These are phyloP conservation scores for Sycobia sp. DNA, from an alignment of 1,140 invertebrate species.

Conservation along the genomic window DNA sequence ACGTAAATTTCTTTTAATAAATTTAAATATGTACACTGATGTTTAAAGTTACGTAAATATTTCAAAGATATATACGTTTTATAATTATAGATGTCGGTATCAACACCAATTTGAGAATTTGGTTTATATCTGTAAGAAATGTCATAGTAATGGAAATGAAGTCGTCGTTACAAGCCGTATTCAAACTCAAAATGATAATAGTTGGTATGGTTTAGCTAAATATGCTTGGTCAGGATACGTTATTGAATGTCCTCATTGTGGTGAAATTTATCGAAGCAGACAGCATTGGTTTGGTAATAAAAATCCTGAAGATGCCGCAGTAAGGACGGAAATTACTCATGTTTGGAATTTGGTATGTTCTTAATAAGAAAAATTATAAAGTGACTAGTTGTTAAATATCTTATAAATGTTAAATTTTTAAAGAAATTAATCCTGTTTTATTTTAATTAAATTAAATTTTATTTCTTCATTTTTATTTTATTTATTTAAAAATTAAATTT, in stretches of 20 bases:
- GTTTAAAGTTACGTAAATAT: too few relatives aligned
- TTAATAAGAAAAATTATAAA: constrained; percentile 9
- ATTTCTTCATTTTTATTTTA: background rate
- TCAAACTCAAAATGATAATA: constrained; percentile 70
- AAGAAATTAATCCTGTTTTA: too few relatives aligned
- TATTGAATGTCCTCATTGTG: constrained; percentile 81
- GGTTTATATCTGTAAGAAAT: constrained; percentile 74
- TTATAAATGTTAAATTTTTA: too few relatives aligned
- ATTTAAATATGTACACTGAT: too few relatives aligned
- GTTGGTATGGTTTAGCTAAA: constrained; percentile 75
- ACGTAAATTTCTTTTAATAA: too few relatives aligned
- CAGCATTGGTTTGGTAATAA: constrained; percentile 88
- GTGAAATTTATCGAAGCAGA: constrained; percentile 80
- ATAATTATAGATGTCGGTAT: constrained; percentile 65
- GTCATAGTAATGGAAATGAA: constrained; percentile 67
- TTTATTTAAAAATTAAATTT: constrained; percentile 13
- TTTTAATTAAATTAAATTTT: too few relatives aligned
- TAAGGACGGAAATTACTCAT: constrained; percentile 75
- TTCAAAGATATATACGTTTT: too few relatives aligned
- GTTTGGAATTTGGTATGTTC: constrained; percentile 78
- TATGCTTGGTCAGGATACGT: constrained; percentile 84
- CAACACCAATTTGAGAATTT: constrained; percentile 82
- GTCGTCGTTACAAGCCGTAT: constrained; percentile 66
- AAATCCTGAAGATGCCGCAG: constrained; percentile 72
- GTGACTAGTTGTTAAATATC: too few relatives aligned